Evolutionary conservation across 2,888 invertebrate species (phyloP), one percentile per base, ranked within the genome.

Genomic region (Cheilosia urbana): DNA sequence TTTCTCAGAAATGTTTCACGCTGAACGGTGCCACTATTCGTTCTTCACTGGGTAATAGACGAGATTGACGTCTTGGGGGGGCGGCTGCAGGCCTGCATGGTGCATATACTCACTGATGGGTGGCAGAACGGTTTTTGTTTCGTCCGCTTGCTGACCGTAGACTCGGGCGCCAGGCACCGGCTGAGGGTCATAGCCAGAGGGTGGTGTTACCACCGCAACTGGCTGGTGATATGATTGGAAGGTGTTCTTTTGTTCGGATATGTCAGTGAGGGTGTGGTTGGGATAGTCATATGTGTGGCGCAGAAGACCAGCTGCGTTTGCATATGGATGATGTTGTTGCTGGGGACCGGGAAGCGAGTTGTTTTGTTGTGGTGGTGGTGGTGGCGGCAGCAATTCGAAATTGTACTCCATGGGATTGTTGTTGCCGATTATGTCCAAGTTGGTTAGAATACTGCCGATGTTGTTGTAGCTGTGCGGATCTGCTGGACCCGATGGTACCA

Each of bases 401-500:
- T 91, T 92, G 87, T 92, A 92, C 87, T 92, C 92, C 90, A 92
- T 89, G n/a, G 91, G 89, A 87, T 91, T 89, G 71, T 92, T 91
- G 88, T 91, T 92, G 58, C 91, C 91, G 71, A 92, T 91, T 80
- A 92, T 90, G 79, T 89, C 89, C 88, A 92, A 90, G 90, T 92
- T 92, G 87, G 92, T 92, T 55, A 92, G 89, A 89, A 92, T 92
- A 88, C 92, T 92, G 63, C 92, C 92, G 76, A 92, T 92, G 79
- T 92, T 92, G 73, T 92, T 92, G 87, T 92, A 92, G 68, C 89
- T 91, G 76, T 92, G 91, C 4, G 91, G 89, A 89, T 91, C 91
- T 37, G 83, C 63, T 6, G 81, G 63, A 37, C 76, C 81, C 17
- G 85, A 47, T 55, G 84, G 24, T 11, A 72, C 80, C 27, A 72